Base-by-base conservation (phyloP, 1,140 invertebrate genomes). In the Microplitis mediator region DNA sequence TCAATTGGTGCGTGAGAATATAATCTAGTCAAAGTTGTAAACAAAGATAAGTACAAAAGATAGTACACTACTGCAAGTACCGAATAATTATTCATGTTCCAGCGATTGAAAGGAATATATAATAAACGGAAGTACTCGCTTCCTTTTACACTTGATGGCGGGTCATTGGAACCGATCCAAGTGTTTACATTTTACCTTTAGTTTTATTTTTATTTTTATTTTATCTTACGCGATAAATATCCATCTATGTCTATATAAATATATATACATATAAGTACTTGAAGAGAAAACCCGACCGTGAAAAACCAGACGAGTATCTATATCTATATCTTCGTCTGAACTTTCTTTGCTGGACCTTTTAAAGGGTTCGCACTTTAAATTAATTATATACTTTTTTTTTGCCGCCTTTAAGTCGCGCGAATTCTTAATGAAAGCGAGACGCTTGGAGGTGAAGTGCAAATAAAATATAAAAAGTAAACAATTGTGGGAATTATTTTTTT, bases 51-150 rank as follows among this genome's bases (percentile, higher is more conserved):
- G 39, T 45, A 56, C 23, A 16, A 56, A 23, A 14, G 52, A 14
- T 56, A 5, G 52, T 4, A 2, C 3, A 9, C n/a, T 23, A n/a
- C 45, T 51, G 1, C n/a, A 9, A 51, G n/a, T 51, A 51, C n/a
- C 45, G 8, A n/a, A 51, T 32, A 9, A 32, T 61, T 31, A 61
- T 61, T 61, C 16, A 61, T 61, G 16, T 23, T 61, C 31, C 35
- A n/a, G 60, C 16, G 31, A 71, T 51, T 52, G 69, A 71, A 62
- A 32, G 23, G 39, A 63, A 35, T 36, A 45, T 11, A 45, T 45
- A 45, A 45, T 45, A 34, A 71, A 58, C 58, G 69, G 69, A 71
- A 71, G 69, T 16, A 52, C n/a, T 23, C 8, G 51, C 60, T 71
- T 71, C 69, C 69, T 71, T 52, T 71, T 71, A 63, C 61, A 23